Evolutionary conservation across 64 coral and sea anemone genomes (phyloP).

Genomic region (Anthopleura sola): DNA sequence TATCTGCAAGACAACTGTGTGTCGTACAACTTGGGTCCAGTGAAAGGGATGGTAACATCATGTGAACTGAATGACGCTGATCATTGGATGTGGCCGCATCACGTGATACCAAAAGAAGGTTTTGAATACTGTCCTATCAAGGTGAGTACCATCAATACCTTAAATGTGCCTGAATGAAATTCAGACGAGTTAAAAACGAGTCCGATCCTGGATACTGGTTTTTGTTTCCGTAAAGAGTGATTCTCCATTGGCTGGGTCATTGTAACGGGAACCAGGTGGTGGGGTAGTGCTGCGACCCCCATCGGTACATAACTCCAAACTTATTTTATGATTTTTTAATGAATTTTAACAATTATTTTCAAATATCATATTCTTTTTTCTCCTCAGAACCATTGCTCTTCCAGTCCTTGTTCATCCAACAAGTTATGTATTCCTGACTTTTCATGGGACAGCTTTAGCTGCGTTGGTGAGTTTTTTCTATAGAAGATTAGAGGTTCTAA

Average conservation of each 20-base stretch:
- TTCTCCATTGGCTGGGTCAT: too few species aligned
- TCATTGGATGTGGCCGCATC: too few species aligned
- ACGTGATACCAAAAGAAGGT: not conserved
- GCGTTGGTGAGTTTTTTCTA: not conserved
- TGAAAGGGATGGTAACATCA: not conserved
- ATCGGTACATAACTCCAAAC: too few species aligned
- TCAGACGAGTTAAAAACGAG: too few species aligned
- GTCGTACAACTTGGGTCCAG: constrained; percentile 15
- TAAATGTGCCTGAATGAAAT: not conserved
- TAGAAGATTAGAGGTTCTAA: not conserved
- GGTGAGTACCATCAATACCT: not conserved
- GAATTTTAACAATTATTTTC: too few species aligned
- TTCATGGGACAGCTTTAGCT: not conserved
- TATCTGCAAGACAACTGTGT: not conserved
- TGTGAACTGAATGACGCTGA: too few species aligned
- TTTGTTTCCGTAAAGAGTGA: not conserved
- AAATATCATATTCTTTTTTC: not conserved
- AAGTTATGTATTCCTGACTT: not conserved
- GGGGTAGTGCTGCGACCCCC: too few species aligned
- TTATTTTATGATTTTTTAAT: too few species aligned
- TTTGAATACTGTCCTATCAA: not conserved
- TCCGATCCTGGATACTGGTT: not conserved
- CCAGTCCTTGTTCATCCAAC: not conserved
- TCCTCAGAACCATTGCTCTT: not conserved
- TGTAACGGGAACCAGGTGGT: too few species aligned